Evolutionary conservation across 1,140 invertebrate genomes (phyloP), one percentile per base, ranked within the genome.

Genomic region (Cyrtorhinus lividipennis): DNA sequence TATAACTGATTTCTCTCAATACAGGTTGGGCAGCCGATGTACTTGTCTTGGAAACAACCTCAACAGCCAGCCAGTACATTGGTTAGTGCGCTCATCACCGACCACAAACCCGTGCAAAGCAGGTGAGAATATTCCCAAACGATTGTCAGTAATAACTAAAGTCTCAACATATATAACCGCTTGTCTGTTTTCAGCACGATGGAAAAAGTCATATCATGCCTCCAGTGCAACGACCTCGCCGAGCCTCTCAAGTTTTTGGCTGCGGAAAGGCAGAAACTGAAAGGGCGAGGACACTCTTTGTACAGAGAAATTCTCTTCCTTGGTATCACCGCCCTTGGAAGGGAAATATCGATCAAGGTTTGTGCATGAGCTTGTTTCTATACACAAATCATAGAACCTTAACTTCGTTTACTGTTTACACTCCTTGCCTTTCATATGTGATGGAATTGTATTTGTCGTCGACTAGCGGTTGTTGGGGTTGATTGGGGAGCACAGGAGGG

Each of bases 261-360:
- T 61, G 77, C 80, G 61, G 87, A 90, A 73, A 79, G 88, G 56
- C 79, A 81, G 68, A 85, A 82, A 71, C 66, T 76, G 23, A 75
- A 76, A 70, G 71, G 72, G 38, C 71, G 73, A 25, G 75, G 75
- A 67, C 82, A 87, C 72, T 91, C 89, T 63, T 80, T 91, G 69
- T 92, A 88, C 73, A 81, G 94, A 71, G 93, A 97, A 74, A 88
- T 97, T 62, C 74, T 96, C 48, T 97, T 94, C 77, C 79, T 97
- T 48, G 84, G 90, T 2, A 84, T 95, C 70, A 83, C 84, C 58
- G 89, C 85, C 20, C 80, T 93, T 62, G 92, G 91, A 22, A 79
- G 83, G 65, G 79, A 83, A 86, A 87, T 70, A 84, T 90, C 63
- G 86, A 92, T 74, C 78, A 81, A 74, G 80, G 85, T 87, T 74